These are phyloP conservation scores for Bombyx huttoni DNA, from an alignment of 2,888 invertebrate species.

Conservation along the genomic window DNA sequence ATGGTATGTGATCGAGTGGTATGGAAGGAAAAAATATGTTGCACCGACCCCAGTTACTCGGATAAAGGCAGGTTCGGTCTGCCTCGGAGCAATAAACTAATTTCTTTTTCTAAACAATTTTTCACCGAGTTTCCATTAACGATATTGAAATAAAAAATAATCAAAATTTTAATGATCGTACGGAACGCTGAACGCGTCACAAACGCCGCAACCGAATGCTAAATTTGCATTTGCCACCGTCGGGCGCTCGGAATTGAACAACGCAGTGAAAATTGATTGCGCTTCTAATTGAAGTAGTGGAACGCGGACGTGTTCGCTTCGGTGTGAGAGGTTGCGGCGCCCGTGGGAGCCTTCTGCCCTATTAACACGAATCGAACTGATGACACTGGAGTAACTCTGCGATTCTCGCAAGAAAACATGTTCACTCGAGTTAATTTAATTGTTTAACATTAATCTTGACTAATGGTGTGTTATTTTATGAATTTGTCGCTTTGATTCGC, in stretches of 20 bases:
- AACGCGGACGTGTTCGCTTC: slow-evolving; percentile 19
- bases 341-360: slow-evolving; percentile 22
- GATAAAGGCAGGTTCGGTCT: too few species aligned
- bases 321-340: slow-evolving; percentile 16
- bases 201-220: neutral
- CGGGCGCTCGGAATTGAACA: slow-evolving; percentile 11
- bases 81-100: too few species aligned
- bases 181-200: neutral
- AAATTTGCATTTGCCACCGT: slow-evolving; percentile 7
- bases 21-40: too few species aligned
- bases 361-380: slow-evolving; percentile 20
- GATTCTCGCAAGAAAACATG: neutral
- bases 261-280: slow-evolving; percentile 26
- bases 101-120: too few species aligned
- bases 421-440: neutral
- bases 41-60: too few species aligned
- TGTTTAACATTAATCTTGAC: neutral
- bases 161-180: neutral
- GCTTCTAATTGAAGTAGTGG: slow-evolving; percentile 26
- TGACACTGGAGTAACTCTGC: slow-evolving; percentile 7
- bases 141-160: neutral
- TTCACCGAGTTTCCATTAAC: too few species aligned
- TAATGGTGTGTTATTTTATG: neutral
- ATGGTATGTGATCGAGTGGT: too few species aligned
- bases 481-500: too few species aligned